Conservation (phyloP, 2,797 vertebrate genomes). For the Danio jaintianensis region DNA sequence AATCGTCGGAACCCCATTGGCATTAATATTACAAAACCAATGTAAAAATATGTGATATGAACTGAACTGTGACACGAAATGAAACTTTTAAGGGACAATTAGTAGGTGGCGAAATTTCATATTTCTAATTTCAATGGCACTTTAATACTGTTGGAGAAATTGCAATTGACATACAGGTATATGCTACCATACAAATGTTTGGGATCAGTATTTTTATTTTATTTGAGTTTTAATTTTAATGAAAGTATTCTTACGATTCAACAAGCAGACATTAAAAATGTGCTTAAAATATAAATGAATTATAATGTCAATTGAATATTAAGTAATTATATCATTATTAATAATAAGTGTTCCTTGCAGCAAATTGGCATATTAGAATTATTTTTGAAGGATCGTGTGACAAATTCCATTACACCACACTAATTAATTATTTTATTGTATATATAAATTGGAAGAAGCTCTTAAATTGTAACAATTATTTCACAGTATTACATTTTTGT, state of each 20-base stretch:
- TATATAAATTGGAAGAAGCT: no score
- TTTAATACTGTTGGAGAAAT: constrained; percentile 7
- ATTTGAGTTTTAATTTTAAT: no score
- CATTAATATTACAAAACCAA: constrained; percentile 19
- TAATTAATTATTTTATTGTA: not conserved
- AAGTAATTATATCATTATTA: not conserved
- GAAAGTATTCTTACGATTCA: no score
- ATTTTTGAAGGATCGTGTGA: not conserved
- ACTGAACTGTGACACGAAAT: constrained; percentile 40
- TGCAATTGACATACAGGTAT: not conserved
- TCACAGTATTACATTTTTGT: no score
- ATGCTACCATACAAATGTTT: no score
- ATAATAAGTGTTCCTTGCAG: not conserved
- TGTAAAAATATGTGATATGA: constrained; percentile 45
- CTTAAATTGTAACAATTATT: no score
- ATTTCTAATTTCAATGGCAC: not conserved
- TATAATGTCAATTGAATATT: not conserved
- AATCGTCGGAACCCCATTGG: constrained; percentile 9
- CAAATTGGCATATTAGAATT: not conserved
- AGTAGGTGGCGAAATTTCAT: constrained; percentile 22
- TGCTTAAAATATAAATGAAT: no score
- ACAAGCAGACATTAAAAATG: no score
- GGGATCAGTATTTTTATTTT: no score
- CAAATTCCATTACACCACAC: not conserved
- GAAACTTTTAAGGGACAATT: constrained; percentile 5